Conservation (phyloP, 2,797 vertebrate species). For the Rhyacichthys aspro region DNA sequence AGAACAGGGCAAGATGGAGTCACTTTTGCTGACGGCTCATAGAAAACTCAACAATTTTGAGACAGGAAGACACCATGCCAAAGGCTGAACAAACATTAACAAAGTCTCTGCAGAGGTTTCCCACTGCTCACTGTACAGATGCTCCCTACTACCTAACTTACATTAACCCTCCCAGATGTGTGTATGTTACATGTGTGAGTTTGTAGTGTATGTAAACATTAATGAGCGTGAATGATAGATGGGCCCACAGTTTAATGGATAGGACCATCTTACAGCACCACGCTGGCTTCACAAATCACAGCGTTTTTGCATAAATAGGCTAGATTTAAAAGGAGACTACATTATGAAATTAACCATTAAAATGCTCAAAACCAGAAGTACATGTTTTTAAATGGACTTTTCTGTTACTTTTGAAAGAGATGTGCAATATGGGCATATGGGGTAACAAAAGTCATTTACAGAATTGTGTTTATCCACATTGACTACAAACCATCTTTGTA, state of each 20-base stretch:
- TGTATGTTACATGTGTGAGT: conserved; percentile 10
- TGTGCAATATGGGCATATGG: too few species aligned
- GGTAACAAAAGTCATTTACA: too few species aligned
- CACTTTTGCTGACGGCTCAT: conserved; percentile 79
- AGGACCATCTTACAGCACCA: conserved; percentile 29
- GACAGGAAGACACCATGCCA: conserved; percentile 61
- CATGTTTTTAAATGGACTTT: too few species aligned
- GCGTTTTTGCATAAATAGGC: conserved; percentile 32
- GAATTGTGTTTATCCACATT: background rate
- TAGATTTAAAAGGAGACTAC: conserved; percentile 13
- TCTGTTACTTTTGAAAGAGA: too few species aligned
- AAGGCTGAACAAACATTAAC: conserved; percentile 66
- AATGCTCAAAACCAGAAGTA: background rate
- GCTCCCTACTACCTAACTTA: conserved; percentile 41
- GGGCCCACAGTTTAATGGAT: conserved; percentile 41
- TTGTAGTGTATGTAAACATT: conserved; percentile 34
- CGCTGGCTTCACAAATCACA: conserved; percentile 35
- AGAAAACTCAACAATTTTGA: conserved; percentile 73
- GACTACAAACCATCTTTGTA: conserved; percentile 7
- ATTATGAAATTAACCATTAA: conserved; percentile 21
- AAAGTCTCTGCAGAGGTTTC: conserved; percentile 37
- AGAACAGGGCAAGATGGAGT: conserved; percentile 83
- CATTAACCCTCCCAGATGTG: conserved; percentile 44
- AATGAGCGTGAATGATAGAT: conserved; percentile 62
- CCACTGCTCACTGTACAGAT: conserved; percentile 15